Evolutionary conservation across 2,113 vertebrate species (phyloP), one percentile per base, ranked within the genome.

Genomic region (Coregonus clupeaformis): DNA sequence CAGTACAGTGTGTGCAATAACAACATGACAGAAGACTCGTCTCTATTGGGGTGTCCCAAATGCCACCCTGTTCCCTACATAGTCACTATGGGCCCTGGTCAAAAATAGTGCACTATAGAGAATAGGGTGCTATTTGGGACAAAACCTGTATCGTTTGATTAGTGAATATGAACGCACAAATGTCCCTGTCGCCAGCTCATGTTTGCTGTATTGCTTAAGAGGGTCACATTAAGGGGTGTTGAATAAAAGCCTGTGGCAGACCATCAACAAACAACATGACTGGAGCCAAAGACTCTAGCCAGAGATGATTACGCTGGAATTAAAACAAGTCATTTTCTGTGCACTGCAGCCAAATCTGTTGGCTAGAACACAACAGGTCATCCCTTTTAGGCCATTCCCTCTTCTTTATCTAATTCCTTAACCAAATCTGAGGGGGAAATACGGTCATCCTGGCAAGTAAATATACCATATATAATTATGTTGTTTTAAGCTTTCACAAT

Each of bases 261-360:
- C n/a, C 30, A 64, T 25, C 71, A 24, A 73, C 22, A 49, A 22
- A 65, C 42, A 66, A 52, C 25, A 65, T 27, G 45, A 49, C 72
- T 73, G 59, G 27, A 32, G 65, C 72, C 32, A 65, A 29, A 25
- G 7, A 47, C 3, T 16, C 47, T 16, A 4, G 47, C 14, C 57
- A 5, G 14, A 60, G 16, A 22, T 65, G 16, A 65, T 5, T 32
- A 36, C 25, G 22, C 36, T 65, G 36, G 18, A 47, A 16, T 72
- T 24, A 25, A 52, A 62, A 36, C 52, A 36, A 29, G 27, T 24
- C 1, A 36, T 72, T 72, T 60, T 60, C 25, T 6, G 9, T 32
- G 16, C 30, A 30, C 18, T 18, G 4, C 3, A 24, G 55, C 55
- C 55, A 32, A 60, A 60, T 27, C 42, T 20, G 5, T 29, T 55